Evolutionary conservation across 92 coral and sea anemone genomes (phyloP).

Genomic region (Meandrina meandrites): DNA sequence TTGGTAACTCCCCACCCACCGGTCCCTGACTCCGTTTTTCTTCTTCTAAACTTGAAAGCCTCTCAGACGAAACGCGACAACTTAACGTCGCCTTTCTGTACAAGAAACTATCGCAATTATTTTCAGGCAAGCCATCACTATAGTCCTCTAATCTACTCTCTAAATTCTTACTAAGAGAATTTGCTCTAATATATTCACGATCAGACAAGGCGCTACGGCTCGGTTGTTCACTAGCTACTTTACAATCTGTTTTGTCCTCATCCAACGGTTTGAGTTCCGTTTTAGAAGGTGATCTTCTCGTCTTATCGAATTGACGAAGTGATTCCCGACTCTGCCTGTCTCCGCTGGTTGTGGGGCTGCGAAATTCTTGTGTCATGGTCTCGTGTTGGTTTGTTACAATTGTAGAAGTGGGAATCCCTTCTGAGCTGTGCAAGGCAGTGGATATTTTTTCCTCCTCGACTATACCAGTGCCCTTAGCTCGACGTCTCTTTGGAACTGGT

Average conservation of each 20-base stretch:
- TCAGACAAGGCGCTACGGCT: background rate
- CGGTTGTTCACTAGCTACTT: background rate
- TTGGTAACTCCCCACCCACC: background rate
- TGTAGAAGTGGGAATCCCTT: background rate
- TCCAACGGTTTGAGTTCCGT: background rate
- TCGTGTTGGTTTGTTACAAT: background rate
- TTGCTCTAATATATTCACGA: background rate
- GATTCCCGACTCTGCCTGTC: background rate
- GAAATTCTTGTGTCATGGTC: background rate
- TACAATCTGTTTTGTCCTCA: background rate
- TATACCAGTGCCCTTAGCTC: slow-evolving; percentile 4
- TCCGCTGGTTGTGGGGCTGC: background rate
- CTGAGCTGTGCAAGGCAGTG: background rate
- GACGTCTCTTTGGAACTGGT: slow-evolving; percentile 69
- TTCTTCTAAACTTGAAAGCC: background rate
- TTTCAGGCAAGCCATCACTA: background rate
- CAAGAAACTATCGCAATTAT: background rate
- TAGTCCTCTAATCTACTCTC: background rate
- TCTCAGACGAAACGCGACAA: background rate
- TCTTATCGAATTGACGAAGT: background rate
- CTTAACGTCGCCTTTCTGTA: background rate
- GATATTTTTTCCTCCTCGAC: slow-evolving; percentile 4
- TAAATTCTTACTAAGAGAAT: background rate
- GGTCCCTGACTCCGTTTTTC: background rate
- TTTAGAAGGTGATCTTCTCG: too few species aligned